Conservation (phyloP, 2,888 invertebrate genomes). For the Copidosoma aretas region DNA sequence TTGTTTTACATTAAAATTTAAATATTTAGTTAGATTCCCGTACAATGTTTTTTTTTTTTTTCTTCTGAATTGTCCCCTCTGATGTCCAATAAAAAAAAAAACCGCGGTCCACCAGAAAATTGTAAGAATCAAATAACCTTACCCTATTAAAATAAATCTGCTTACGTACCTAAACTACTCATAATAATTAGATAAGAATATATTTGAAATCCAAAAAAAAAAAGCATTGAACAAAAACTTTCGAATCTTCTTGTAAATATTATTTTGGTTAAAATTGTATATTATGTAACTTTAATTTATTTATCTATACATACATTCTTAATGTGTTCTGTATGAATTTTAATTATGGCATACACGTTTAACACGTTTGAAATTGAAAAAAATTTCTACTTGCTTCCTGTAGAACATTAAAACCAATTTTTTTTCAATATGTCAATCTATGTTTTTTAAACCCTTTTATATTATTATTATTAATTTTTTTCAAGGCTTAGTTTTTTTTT, state of each 20-base stretch:
- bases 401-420: no score
- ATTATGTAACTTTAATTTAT: no score
- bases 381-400: no score
- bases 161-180: conserved; percentile 39
- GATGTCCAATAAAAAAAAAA: no score
- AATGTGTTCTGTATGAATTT: no score
- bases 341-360: no score
- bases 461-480: conserved; percentile 12
- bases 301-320: no score
- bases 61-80: no score
- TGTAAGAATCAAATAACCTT: conserved; percentile 44
- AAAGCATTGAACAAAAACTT: neutral
- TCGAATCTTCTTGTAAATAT: neutral
- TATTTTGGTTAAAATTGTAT: no score
- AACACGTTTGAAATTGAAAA: no score
- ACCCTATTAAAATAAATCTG: conserved; percentile 45
- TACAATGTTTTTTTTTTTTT: conserved; percentile 35
- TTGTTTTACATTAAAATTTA: conserved; percentile 26
- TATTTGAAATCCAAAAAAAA: neutral
- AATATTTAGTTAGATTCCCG: conserved; percentile 21
- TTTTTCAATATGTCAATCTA: conserved; percentile 15
- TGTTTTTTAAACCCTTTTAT: conserved; percentile 28
- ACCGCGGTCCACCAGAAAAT: neutral
- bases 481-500: conserved; percentile 2
- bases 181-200: conserved; percentile 3